Evolutionary conservation across 2,888 invertebrate species (phyloP), one percentile per base, ranked within the genome.

Genomic region (Homarus gammarus): DNA sequence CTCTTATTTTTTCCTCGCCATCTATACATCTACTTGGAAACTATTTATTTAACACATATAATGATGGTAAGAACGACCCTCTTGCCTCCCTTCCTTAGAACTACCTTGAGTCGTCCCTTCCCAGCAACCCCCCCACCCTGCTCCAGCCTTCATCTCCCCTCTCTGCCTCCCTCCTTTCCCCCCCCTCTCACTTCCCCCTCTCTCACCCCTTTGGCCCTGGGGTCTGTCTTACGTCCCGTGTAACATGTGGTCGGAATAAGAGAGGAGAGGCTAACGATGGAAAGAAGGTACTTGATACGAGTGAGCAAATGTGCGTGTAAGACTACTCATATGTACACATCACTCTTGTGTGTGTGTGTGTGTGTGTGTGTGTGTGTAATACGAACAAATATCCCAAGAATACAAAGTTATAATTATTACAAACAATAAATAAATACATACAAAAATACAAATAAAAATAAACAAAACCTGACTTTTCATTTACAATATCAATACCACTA

Each of bases 241-340:
- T 22, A 64, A 64, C 81, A 81, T 81, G 61, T 81, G 81, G 81
- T 81, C 12, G 81, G 64, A 81, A 81, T 81, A 61, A 64, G 27
- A 5, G 81, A 15, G n/a, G 44, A 49, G n/a, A n/a, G 38, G 44
- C 15, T 12, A n/a, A n/a, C 31, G 36, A 83, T 40, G 83, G 70
- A 10, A 70, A 56, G 56, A 36, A 44, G 83, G 49, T 40, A 56
- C 36, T 64, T 64, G 64, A n/a, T 38, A 22, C 44, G 6, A 8
- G 36, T 10, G 27, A 33, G 64, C 64, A 64, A 27, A 18, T 31
- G 70, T 70, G n/a, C n/a, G n/a, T 70, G n/a, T 27, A 15, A 33
- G 70, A 18, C 10, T 36, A 3, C 38, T 10, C 70, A 5, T 31
- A 22, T 70, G 70, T 64, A 6, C 18, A 64, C 31, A 22, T 18